Conservation (phyloP, 2,797 vertebrate genomes). For the Aplochiton taeniatus region DNA sequence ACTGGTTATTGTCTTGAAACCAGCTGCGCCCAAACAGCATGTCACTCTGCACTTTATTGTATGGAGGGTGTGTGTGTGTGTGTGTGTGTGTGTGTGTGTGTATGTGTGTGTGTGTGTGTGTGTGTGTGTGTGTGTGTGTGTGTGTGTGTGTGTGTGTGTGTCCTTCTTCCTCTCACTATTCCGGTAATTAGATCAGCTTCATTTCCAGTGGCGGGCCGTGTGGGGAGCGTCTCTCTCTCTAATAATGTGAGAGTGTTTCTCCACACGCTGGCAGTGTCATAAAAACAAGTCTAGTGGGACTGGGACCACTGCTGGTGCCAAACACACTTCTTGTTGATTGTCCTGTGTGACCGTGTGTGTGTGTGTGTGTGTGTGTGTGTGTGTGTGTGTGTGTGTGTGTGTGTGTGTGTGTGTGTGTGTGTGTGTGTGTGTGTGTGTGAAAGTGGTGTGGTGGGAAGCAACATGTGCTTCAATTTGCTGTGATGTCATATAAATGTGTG, state of each 20-base stretch:
- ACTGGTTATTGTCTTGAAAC: constrained; percentile 60
- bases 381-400: constrained; percentile 17
- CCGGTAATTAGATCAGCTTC: constrained; percentile 71
- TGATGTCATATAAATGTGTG: background rate
- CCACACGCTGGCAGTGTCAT: constrained; percentile 51
- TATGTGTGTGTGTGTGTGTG: constrained; percentile 52
- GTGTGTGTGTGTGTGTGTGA: constrained; percentile 40
- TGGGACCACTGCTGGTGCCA: background rate
- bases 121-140: constrained; percentile 38
- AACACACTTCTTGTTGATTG: constrained; percentile 1
- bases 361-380: constrained; percentile 33
- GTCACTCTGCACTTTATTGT: constrained; percentile 44
- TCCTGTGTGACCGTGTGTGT: no score
- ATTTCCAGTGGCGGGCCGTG: constrained; percentile 56
- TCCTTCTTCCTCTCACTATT: constrained; percentile 51
- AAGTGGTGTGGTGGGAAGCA: constrained; percentile 11
- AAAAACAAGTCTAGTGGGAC: constrained; percentile 40
- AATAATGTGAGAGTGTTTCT: constrained; percentile 65
- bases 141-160: background rate
- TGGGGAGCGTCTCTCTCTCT: constrained; percentile 63
- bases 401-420: constrained; percentile 29
- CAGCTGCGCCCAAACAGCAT: constrained; percentile 44
- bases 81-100: background rate
- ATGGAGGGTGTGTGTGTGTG: constrained; percentile 54
- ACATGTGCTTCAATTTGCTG: constrained; percentile 4